Percentiles rank a stretch among this genome's conserved stretches.
Evolutionary conservation across 2,113 vertebrate species (phyloP).

Genomic region (Cyanistes caeruleus): DNA sequence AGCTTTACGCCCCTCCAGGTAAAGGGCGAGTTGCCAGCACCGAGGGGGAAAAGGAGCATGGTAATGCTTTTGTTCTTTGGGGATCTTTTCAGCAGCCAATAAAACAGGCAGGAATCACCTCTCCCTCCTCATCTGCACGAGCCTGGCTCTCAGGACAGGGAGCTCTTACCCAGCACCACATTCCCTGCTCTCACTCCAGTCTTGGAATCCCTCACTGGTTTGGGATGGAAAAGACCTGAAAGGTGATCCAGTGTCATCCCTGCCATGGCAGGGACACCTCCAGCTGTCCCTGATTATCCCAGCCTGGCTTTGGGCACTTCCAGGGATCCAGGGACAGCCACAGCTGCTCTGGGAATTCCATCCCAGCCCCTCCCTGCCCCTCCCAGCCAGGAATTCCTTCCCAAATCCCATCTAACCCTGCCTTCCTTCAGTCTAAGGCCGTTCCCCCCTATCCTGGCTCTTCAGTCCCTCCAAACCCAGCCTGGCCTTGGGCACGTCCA

Average conservation of each 20-base stretch:
- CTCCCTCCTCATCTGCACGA: neutral
- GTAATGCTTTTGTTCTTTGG: neutral
- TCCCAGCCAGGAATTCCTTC: neutral
- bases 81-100: neutral
- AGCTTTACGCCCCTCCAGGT: neutral
- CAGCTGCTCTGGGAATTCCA: neutral
- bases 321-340: neutral
- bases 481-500: neutral
- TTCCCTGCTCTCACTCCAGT: neutral
- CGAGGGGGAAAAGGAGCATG: neutral
- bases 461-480: neutral
- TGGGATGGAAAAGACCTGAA: neutral
- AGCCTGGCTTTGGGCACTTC: neutral
- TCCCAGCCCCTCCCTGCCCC: neutral
- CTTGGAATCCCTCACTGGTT: neutral
- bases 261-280: neutral
- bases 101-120: neutral
- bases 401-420: neutral
- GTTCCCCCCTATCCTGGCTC: neutral
- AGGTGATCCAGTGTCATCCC: fast-evolving
- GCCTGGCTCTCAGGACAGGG: neutral
- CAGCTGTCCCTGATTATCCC: neutral
- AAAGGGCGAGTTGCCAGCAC: neutral
- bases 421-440: neutral
- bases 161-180: neutral